These are phyloP conservation scores for Scomber colias DNA, from an alignment of 2,113 vertebrate species.

Conservation along the genomic window DNA sequence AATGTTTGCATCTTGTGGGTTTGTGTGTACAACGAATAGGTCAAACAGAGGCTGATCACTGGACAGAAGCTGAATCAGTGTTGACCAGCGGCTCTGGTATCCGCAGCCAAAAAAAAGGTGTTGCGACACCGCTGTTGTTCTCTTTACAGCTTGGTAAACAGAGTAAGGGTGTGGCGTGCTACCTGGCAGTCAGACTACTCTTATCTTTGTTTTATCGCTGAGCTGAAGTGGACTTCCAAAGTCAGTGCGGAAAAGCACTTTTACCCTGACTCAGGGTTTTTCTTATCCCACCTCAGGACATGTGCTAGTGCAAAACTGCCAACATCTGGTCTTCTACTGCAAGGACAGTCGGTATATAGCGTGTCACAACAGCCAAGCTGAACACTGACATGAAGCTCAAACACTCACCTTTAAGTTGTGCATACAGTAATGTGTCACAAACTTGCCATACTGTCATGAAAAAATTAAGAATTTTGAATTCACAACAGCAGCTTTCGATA, in stretches of 20 bases:
- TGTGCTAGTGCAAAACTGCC: conserved; percentile 61
- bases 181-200: conserved; percentile 49
- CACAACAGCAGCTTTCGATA: conserved; percentile 45
- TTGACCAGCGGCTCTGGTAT: conserved; percentile 22
- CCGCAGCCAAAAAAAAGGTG: conserved; percentile 21
- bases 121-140: conserved; percentile 28
- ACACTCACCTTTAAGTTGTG: conserved; percentile 27
- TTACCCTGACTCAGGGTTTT: conserved; percentile 48
- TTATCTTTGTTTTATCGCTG: conserved; percentile 27
- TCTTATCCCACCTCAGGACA: conserved; percentile 1
- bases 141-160: conserved; percentile 60
- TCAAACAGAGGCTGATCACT: conserved; percentile 25
- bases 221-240: conserved; percentile 39
- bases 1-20: conserved; percentile 54
- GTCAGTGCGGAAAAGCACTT: conserved; percentile 22
- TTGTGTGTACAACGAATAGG: conserved; percentile 42
- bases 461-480: conserved; percentile 43
- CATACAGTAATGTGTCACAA: conserved; percentile 39
- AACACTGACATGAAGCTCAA: conserved; percentile 39
- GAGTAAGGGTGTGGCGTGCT: conserved; percentile 47
- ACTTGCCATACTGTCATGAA: conserved; percentile 48
- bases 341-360: conserved; percentile 24
- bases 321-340: conserved; percentile 50
- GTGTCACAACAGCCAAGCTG: conserved; percentile 32
- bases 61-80: conserved; percentile 47